Evolutionary conservation across 2,797 vertebrate genomes (phyloP).

Genomic region (Gadopsis marmoratus): DNA sequence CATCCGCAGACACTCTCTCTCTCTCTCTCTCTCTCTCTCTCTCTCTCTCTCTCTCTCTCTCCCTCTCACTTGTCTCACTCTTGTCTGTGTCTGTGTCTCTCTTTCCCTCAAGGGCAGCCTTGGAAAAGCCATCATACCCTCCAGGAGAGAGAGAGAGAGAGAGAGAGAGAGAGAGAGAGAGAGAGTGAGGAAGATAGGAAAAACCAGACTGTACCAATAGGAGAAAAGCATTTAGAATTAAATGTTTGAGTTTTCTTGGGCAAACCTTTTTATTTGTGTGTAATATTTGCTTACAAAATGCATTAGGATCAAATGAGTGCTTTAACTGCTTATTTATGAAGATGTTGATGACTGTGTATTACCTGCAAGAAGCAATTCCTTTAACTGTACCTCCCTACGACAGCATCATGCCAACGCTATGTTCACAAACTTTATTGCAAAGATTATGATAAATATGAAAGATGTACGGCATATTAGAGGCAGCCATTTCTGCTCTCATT

Average conservation of each 20-base stretch:
- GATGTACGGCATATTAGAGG: neutral
- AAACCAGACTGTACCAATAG: neutral
- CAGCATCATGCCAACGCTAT: neutral
- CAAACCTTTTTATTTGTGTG: neutral
- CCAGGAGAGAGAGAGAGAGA: neutral
- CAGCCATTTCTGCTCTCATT: neutral
- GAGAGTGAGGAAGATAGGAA: neutral
- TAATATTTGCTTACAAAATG: neutral
- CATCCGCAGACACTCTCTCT: too few relatives aligned
- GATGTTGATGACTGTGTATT: neutral
- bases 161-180: neutral
- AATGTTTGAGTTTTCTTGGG: neutral
- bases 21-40: too few relatives aligned
- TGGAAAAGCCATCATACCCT: conserved; percentile 11
- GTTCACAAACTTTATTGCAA: neutral
- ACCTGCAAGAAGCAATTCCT: neutral
- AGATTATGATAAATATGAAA: neutral
- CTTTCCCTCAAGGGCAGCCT: conserved; percentile 27
- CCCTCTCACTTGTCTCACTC: too few relatives aligned
- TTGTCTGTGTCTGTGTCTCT: conserved; percentile 14
- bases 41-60: too few relatives aligned
- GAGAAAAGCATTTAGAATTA: neutral
- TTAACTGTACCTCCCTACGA: neutral
- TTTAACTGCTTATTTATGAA: neutral
- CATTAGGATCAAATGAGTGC: neutral